These are phyloP conservation scores for Phrixothrix hirtus DNA, from an alignment of 2,888 invertebrate genomes.

Conservation along the genomic window DNA sequence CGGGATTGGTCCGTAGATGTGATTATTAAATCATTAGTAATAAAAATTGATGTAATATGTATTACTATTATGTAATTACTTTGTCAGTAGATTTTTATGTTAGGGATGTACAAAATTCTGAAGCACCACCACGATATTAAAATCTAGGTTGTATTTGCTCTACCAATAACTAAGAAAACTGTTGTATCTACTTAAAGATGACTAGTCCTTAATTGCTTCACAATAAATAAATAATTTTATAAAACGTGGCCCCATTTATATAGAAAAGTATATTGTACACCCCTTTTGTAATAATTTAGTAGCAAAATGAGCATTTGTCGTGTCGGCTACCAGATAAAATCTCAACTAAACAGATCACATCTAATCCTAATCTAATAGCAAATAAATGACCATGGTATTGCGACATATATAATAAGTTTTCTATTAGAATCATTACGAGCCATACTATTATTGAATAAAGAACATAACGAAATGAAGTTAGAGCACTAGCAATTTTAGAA, in stretches of 20 bases:
- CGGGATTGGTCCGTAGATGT: conserved; percentile 22
- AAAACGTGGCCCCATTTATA: no score
- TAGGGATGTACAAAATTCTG: conserved; percentile 15
- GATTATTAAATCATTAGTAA: conserved; percentile 32
- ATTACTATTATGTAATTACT: conserved; percentile 16
- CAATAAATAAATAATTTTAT: no score
- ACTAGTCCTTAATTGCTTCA: no score
- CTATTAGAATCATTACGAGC: conserved; percentile 27
- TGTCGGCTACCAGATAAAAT: conserved; percentile 34
- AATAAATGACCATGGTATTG: conserved; percentile 29
- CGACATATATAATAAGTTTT: conserved; percentile 28
- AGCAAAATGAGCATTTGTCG: conserved; percentile 37
- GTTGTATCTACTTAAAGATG: no score
- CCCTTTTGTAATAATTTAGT: conserved; percentile 21
- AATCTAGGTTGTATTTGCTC: no score
- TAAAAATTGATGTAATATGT: conserved; percentile 5
- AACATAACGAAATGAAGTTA: conserved; percentile 5
- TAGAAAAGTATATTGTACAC: no score
- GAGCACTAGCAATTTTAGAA: background rate
- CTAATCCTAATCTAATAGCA: conserved; percentile 28
- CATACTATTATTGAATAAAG: conserved; percentile 9
- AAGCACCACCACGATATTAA: no score
- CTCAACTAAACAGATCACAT: conserved; percentile 28
- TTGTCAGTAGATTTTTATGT: conserved; percentile 4
- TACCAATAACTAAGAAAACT: no score